These are phyloP conservation scores for Vombatus ursinus DNA, from an alignment of 2,113 vertebrate species.

Conservation along the genomic window DNA sequence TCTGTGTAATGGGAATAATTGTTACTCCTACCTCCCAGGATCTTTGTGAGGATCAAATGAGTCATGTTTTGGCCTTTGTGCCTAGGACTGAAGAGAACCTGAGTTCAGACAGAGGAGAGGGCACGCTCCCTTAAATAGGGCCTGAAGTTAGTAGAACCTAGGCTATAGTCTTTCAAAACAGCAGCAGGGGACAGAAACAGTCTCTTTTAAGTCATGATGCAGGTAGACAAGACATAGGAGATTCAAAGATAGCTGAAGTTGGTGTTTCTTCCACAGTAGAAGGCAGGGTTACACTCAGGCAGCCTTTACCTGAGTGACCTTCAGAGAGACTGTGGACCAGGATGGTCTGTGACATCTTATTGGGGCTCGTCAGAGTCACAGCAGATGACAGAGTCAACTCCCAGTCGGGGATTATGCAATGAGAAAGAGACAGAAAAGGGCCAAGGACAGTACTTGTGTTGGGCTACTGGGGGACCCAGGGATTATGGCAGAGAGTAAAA, in stretches of 20 bases:
- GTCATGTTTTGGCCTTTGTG: not conserved
- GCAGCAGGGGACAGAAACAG: not conserved
- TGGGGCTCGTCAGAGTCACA: not conserved
- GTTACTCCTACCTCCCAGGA: not conserved
- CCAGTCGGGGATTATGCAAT: not conserved
- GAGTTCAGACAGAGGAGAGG: not conserved
- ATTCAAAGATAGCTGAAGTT: not conserved
- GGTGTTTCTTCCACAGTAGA: not conserved
- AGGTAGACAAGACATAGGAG: not conserved
- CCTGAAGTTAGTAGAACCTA: not conserved
- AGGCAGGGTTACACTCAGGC: not conserved
- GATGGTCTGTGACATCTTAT: not conserved
- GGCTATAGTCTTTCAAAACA: not conserved
- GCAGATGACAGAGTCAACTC: not conserved
- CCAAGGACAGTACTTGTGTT: not conserved
- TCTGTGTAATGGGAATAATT: not conserved
- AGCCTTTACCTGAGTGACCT: not conserved
- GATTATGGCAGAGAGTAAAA: not conserved
- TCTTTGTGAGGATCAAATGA: not conserved
- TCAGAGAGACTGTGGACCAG: not conserved
- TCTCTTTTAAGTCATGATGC: not conserved
- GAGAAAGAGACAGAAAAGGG: not conserved
- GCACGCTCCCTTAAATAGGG: not conserved
- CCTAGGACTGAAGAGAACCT: not conserved
- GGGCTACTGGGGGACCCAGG: not conserved